These are phyloP conservation scores for Plectropomus leopardus DNA, from an alignment of 2,113 vertebrate genomes.

Conservation along the genomic window DNA sequence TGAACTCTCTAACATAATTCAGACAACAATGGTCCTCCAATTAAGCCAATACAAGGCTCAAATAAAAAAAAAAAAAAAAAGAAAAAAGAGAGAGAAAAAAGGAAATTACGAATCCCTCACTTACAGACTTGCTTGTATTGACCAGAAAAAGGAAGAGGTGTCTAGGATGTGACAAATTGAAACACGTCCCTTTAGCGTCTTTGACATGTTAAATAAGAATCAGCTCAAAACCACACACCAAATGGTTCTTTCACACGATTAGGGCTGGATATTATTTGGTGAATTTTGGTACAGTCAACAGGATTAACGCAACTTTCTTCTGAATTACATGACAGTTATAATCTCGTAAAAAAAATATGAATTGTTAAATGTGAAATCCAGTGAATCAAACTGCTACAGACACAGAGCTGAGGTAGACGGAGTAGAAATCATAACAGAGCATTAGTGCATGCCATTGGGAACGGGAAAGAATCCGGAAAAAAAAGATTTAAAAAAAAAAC, in stretches of 20 bases:
- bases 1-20: background rate
- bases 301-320: background rate
- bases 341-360: background rate
- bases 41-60: background rate
- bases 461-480: background rate
- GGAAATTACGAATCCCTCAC: background rate
- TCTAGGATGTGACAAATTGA: conserved; percentile 3
- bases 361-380: background rate
- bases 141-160: background rate
- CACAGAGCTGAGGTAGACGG: conserved; percentile 46
- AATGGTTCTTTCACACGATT: background rate
- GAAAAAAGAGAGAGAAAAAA: background rate
- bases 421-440: background rate
- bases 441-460: background rate
- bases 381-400: conserved; percentile 6
- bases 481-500: background rate
- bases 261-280: conserved; percentile 54
- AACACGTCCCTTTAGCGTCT: conserved; percentile 1
- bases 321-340: background rate
- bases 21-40: background rate
- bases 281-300: conserved; percentile 23
- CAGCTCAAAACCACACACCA: background rate
- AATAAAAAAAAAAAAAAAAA: background rate
- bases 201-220: conserved; percentile 15
- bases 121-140: conserved; percentile 2